Evolutionary conservation across 64 coral and sea anemone genomes (phyloP).

Genomic region (Porites lutea): DNA sequence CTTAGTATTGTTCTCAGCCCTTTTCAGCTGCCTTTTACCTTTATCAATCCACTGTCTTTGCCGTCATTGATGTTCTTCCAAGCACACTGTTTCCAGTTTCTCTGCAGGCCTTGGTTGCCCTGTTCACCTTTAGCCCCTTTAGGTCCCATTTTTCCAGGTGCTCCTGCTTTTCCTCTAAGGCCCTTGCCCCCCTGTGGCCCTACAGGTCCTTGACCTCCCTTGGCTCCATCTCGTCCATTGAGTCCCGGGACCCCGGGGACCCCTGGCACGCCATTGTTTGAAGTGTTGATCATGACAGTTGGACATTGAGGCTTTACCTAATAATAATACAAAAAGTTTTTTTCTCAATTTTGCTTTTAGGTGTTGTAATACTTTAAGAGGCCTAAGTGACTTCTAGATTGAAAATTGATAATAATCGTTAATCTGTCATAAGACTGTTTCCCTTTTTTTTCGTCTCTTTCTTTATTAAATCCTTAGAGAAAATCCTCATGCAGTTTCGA

Average conservation of each 20-base stretch:
- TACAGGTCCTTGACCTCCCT: neutral
- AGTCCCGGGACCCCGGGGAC: neutral
- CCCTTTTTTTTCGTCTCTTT: too few relatives aligned
- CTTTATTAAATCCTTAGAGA: too few relatives aligned
- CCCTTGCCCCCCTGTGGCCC: neutral
- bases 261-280: neutral
- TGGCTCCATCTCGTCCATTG: too few relatives aligned
- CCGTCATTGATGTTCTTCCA: conserved; percentile 29
- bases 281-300: neutral
- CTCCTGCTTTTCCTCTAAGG: neutral
- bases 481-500: too few relatives aligned
- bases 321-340: neutral
- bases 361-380: too few relatives aligned
- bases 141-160: neutral
- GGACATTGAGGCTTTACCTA: neutral
- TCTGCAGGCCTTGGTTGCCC: neutral
- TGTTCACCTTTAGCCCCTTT: neutral
- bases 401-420: too few relatives aligned
- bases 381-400: too few relatives aligned
- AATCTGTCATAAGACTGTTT: too few relatives aligned
- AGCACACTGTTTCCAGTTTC: conserved; percentile 40
- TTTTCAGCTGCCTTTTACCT: neutral
- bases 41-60: conserved; percentile 24
- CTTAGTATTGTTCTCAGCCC: too few relatives aligned
- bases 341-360: too few relatives aligned